Evolutionary conservation across 2,113 vertebrate genomes (phyloP).

Genomic region (Capreolus pygargus): DNA sequence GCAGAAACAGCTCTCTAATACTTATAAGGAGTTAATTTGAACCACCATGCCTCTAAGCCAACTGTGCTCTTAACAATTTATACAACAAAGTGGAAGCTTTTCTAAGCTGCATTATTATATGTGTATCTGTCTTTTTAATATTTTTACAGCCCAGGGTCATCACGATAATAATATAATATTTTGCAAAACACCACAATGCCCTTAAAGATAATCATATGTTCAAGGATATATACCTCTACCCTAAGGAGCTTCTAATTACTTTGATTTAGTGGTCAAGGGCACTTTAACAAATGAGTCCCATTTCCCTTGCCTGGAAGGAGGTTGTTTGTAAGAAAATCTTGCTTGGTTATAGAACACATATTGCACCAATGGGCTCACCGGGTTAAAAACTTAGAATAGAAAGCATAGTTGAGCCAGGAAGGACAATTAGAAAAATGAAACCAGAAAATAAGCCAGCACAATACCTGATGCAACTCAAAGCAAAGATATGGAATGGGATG

Average conservation of each 20-base stretch:
- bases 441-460: background rate
- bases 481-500: background rate
- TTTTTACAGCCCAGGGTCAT: background rate
- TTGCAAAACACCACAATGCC: background rate
- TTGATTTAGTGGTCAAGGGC: background rate
- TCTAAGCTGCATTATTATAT: background rate
- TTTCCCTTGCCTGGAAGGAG: background rate
- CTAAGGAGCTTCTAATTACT: background rate
- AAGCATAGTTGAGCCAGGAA: background rate
- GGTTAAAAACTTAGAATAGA: background rate
- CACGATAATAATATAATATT: background rate
- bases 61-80: background rate
- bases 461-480: background rate
- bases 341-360: background rate
- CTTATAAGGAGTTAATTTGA: background rate
- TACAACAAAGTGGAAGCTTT: background rate
- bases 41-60: background rate
- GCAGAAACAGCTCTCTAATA: background rate
- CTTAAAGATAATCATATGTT: background rate
- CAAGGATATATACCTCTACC: background rate
- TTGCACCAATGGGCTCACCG: background rate
- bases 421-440: background rate
- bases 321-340: background rate
- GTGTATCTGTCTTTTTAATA: background rate
- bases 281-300: background rate